Base-by-base conservation (phyloP, 2,797 vertebrate genomes). In the Crocodylus rhombifer region DNA sequence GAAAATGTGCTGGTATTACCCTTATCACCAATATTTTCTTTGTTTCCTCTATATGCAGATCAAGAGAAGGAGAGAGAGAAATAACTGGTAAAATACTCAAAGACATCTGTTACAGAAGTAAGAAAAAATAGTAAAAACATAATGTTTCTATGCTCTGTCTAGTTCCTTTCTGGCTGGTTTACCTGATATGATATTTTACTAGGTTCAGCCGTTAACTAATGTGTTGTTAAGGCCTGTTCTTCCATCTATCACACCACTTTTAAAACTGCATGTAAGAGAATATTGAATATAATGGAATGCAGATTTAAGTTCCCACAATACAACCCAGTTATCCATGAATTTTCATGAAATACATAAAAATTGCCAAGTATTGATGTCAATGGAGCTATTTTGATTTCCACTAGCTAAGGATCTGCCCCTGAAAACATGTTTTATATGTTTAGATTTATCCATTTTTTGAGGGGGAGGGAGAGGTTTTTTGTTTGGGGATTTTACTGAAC, bases 1-100 rank as follows among this genome's bases (percentile, higher is more conserved):
- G 93, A 97, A 94, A 94, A 78, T 91, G 95, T 86, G 18, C 60
- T 95, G 82, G 61, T 75, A 90, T 93, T 91, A 93, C 77, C 42
- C 73, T 92, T 65, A 81, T 14, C 82, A 69, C 28, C 15, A 64
- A 86, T 36, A 69, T 21, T 83, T 51, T 82, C 12, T 90, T 14
- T 58, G 58, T 58, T 30, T 64, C 7, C 26, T 84, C 25, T 60
- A 20, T 57, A 14, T 2, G 75, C 61, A 80, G 79, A 79, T 1
- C 87, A 82, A 85, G 88, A 82, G n/a, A 30, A 86, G 58, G 14
- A 76, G n/a, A 64, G 33, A 42, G 78, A 84, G 82, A 82, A 87
- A 79, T 58, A 13, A 21, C 62, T 4, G 55, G 1, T 2, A 16
- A 56, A 77, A 86, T 83, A 82, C 11, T 57, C 61, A 80, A n/a